Percentiles rank a stretch among this genome's conserved stretches.
These are phyloP conservation scores for Sinhomidia bicolor DNA, from an alignment of 2,888 invertebrate species.

Conservation along the genomic window DNA sequence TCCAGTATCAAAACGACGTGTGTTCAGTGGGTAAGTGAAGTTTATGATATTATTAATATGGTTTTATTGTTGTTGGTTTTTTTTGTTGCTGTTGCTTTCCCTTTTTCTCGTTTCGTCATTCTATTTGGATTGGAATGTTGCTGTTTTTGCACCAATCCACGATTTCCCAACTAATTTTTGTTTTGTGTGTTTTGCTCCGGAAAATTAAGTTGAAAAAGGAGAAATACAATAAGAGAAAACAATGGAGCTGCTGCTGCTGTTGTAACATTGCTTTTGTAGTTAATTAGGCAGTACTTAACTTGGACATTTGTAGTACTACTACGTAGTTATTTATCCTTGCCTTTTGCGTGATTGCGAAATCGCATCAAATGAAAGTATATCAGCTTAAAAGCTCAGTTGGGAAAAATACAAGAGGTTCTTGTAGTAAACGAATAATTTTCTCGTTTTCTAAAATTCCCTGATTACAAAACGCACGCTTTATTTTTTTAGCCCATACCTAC, in stretches of 20 bases:
- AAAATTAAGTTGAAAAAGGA: conserved; percentile 2
- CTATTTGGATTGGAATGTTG: not conserved
- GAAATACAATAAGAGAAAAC: not conserved
- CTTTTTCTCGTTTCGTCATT: not conserved
- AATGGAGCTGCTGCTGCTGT: not conserved
- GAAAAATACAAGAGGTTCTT: not conserved
- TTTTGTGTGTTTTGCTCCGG: not conserved
- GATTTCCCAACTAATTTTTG: not conserved
- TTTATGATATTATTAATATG: not conserved
- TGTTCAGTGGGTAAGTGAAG: conserved; percentile 90
- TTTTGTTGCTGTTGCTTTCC: conserved; percentile 7
- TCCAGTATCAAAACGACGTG: conserved; percentile 91
- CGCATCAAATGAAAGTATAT: conserved; percentile 21
- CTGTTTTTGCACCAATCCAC: not conserved
- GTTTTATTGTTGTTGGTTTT: not conserved
- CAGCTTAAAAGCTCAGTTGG: not conserved
- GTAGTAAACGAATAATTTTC: not conserved
- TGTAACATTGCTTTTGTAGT: not conserved
- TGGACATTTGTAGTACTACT: too few species aligned
- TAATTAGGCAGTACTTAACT: not conserved
- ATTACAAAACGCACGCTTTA: not conserved
- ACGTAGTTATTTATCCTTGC: not conserved
- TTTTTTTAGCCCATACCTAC: too few species aligned
- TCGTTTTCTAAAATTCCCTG: not conserved
- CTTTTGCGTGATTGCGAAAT: conserved; percentile 12